A percentile compares a stretch with the other conserved stretches of the same genome.
Conservation (phyloP, 2,113 vertebrate genomes). For the Pelvicachromis taeniatus region DNA sequence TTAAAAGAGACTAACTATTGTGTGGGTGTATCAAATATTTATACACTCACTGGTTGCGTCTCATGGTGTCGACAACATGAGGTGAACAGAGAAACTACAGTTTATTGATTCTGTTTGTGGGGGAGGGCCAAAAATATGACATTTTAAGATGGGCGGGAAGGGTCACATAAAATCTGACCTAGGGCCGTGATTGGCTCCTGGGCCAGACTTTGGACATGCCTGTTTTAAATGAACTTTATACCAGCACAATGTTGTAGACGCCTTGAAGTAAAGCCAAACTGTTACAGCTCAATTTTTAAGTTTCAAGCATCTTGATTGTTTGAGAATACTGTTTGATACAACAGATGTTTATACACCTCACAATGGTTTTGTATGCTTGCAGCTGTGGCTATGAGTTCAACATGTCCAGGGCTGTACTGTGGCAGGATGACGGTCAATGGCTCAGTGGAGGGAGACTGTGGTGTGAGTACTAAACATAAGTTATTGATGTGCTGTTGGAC, state of each 20-base stretch:
- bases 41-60: background rate
- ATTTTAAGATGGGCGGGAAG: background rate
- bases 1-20: background rate
- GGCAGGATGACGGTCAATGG: slow-evolving; percentile 78
- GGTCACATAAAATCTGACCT: too few relatives aligned
- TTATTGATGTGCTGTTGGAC: background rate
- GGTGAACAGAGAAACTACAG: background rate
- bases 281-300: background rate
- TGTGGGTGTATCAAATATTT: background rate
- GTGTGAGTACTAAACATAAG: slow-evolving; percentile 73
- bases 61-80: background rate
- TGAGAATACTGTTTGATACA: background rate
- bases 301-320: background rate
- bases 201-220: background rate
- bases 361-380: slow-evolving; percentile 7
- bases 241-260: background rate
- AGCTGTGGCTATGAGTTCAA: slow-evolving; percentile 82
- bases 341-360: background rate
- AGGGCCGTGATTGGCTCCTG: background rate
- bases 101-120: background rate
- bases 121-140: background rate
- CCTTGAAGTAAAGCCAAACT: background rate
- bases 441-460: slow-evolving; percentile 80
- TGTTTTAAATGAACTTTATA: background rate
- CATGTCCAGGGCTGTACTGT: slow-evolving; percentile 89